Base-by-base conservation (phyloP, 2,888 invertebrate genomes). In the Meiosimyza platycephala region DNA sequence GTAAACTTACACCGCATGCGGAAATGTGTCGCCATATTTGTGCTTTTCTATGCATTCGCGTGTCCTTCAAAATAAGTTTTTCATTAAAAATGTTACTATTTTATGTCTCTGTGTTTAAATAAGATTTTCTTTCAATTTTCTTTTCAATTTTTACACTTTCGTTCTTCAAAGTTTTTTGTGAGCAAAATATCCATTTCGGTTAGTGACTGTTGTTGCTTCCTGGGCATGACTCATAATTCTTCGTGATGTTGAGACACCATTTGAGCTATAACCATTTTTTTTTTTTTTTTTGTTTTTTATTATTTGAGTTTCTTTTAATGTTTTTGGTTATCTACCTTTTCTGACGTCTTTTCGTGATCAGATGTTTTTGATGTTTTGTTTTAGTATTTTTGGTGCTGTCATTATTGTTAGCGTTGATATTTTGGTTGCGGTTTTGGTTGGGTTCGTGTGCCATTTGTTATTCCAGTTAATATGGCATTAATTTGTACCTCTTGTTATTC, bases 11-110 rank as follows among this genome's bases (percentile, higher is more conserved):
- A 40, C 40, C 40, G 40, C 40, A 40, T 18, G 54, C 28, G 33
- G 40, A 52, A 54, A 40, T 66, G n/a, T 66, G 66, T 54, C 66
- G 66, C 66, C 66, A 54, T 54, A 40, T 52, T 54, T 66, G 66
- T 54, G 52, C 15, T 52, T 55, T 66, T 13, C n/a, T 40, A 33
- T 40, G 28, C 22, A 28, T 18, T 51, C 22, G 47, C 18, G 16
- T 66, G 52, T 54, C 54, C 66, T 66, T 18, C 54, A 15, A 54
- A 52, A 11, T 22, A 28, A 40, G n/a, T n/a, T 52, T 54, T 40
- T 55, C 54, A 54, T 54, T 52, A 54, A 54, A 40, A 66, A 22
- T 28, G 33, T 13, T n/a, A 15, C 40, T 66, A 5, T 54, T 52
- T 66, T 54, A 15, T 40, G n/a, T 28, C 9, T 64, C 9, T 64